Conservation (phyloP, 35 echinoderm and acorn worm species). For the Nesometra sesokonis region DNA sequence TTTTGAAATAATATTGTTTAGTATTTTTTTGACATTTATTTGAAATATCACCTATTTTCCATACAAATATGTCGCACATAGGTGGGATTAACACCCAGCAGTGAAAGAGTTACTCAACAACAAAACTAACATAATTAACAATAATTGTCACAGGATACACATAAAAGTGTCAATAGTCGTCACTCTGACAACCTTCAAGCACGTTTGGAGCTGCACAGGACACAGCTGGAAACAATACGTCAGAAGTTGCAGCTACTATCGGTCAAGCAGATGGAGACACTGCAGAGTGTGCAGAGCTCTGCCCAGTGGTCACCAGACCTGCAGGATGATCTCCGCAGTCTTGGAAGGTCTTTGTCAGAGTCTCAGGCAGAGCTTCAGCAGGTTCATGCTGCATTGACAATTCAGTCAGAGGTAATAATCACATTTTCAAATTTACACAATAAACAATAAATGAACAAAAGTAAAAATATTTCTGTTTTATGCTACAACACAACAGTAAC, state of each 20-base stretch:
- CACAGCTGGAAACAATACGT: constrained; percentile 60
- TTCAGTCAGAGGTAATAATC: constrained; percentile 42
- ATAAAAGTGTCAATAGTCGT: constrained; percentile 13
- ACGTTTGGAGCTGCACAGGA: constrained; percentile 36
- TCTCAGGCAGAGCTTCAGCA: constrained; percentile 59
- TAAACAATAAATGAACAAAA: background rate
- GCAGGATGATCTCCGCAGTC: constrained; percentile 29
- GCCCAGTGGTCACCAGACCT: constrained; percentile 4
- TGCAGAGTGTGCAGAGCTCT: background rate
- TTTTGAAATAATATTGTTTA: too few species aligned
- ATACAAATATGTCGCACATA: too few species aligned
- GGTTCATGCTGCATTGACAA: constrained; percentile 54
- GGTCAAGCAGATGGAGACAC: constrained; percentile 66
- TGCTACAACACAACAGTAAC: background rate
- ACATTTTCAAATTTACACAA: background rate
- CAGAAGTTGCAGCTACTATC: constrained; percentile 81
- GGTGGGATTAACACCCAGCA: too few species aligned
- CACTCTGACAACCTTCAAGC: constrained; percentile 16
- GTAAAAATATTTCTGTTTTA: background rate
- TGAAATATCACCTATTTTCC: too few species aligned
- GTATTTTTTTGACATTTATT: too few species aligned
- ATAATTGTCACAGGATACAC: constrained; percentile 31
- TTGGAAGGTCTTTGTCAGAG: constrained; percentile 43
- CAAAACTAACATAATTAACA: too few species aligned
- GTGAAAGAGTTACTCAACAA: too few species aligned